A percentile compares a stretch with the other conserved stretches of the same genome.
These are phyloP conservation scores for Calypte anna DNA, from an alignment of 2,113 vertebrate species.

Conservation along the genomic window DNA sequence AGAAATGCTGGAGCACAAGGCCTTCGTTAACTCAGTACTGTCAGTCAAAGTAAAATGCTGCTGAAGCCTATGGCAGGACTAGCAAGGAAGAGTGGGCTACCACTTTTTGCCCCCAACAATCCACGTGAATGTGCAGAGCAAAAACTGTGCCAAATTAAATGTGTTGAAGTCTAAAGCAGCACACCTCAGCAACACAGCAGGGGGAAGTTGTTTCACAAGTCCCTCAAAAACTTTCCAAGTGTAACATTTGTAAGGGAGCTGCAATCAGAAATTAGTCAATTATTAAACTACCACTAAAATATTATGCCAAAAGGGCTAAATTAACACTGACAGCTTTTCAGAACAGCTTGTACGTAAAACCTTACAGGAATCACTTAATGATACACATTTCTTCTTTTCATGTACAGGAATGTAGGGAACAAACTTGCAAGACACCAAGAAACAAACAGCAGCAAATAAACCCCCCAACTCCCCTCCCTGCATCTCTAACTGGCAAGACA, in stretches of 20 bases:
- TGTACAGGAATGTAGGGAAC: neutral
- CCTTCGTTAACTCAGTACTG: constrained; percentile 4
- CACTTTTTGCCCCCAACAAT: neutral
- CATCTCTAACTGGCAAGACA: neutral
- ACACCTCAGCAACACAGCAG: neutral
- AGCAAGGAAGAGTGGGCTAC: neutral
- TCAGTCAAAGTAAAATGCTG: neutral
- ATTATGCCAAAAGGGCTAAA: neutral
- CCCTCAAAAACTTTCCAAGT: constrained; percentile 48
- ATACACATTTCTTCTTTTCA: neutral
- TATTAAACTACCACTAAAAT: neutral
- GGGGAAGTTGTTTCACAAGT: neutral
- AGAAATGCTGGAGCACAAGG: neutral
- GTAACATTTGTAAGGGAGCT: neutral
- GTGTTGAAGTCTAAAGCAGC: neutral
- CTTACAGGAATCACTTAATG: neutral
- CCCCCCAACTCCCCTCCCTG: neutral
- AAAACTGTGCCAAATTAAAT: neutral
- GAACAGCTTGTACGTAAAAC: neutral
- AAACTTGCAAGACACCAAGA: neutral
- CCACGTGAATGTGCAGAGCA: neutral
- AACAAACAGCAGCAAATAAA: neutral
- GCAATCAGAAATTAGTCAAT: neutral
- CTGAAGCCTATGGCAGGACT: neutral
- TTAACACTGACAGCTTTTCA: neutral